A percentile compares a stretch with the other conserved stretches of the same genome.
phyloP scores from a whole-genome alignment of 2,888 invertebrate species.

The Cryptophagus acutangulus region DNA sequence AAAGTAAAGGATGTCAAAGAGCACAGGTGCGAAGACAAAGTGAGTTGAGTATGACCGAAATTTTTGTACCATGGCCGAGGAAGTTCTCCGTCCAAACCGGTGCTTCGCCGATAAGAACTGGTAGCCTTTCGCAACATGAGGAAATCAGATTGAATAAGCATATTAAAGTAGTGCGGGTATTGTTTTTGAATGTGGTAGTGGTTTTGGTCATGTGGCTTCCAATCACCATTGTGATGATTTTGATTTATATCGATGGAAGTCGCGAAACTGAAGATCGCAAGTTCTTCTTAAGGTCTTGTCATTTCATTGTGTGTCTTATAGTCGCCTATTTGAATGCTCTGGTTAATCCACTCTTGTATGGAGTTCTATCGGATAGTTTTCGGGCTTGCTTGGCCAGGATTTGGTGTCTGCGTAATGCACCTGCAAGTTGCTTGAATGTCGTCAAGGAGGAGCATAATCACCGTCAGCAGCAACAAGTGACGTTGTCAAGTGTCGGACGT shows the following conservation, averaged over 20 bases:
- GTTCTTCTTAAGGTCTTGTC: slow-evolving; percentile 52
- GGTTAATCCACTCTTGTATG: slow-evolving; percentile 55
- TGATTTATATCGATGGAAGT: slow-evolving; percentile 54
- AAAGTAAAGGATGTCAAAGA: slow-evolving; percentile 31
- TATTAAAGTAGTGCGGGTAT: slow-evolving; percentile 51
- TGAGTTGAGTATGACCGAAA: slow-evolving; percentile 50
- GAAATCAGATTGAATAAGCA: slow-evolving; percentile 53
- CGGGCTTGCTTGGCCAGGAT: slow-evolving; percentile 47
- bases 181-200: slow-evolving; percentile 52
- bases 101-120: slow-evolving; percentile 35
- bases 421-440: slow-evolving; percentile 18
- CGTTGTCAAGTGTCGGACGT: too few species aligned
- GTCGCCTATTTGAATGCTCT: slow-evolving; percentile 54
- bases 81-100: slow-evolving; percentile 44
- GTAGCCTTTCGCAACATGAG: slow-evolving; percentile 50
- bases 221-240: slow-evolving; percentile 51
- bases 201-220: slow-evolving; percentile 58
- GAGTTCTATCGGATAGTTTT: slow-evolving; percentile 54
- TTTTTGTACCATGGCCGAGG: slow-evolving; percentile 49
- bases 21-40: slow-evolving; percentile 46
- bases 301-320: slow-evolving; percentile 51
- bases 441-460: slow-evolving; percentile 27
- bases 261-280: slow-evolving; percentile 49
- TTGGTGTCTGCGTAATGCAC: slow-evolving; percentile 31
- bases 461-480: not conserved